phyloP scores from a whole-genome alignment of 2,797 vertebrate genomes.

The Fundulus diaphanus region DNA sequence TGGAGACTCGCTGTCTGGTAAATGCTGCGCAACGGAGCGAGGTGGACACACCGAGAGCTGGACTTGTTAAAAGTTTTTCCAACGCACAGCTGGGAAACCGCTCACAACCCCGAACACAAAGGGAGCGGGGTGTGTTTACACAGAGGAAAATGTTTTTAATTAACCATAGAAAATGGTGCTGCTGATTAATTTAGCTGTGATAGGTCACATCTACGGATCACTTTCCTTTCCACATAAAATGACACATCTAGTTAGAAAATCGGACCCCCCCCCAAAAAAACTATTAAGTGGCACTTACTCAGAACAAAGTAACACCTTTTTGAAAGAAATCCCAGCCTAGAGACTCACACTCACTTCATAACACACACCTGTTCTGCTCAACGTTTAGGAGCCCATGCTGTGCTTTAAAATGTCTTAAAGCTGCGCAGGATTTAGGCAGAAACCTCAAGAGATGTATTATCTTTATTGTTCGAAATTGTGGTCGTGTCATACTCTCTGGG shows the following conservation, averaged over 20 bases:
- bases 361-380: neutral
- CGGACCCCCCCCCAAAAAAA: neutral
- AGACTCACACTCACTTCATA: neutral
- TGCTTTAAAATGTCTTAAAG: neutral
- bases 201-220: neutral
- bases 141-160: neutral
- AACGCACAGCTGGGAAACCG: conserved; percentile 41
- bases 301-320: neutral
- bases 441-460: neutral
- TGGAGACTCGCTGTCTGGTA: conserved; percentile 8
- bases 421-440: neutral
- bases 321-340: neutral
- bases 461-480: too few species aligned
- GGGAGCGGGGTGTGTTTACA: neutral
- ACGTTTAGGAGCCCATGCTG: neutral
- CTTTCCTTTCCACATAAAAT: neutral
- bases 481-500: neutral
- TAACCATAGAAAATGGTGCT: neutral
- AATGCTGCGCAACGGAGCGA: conserved; percentile 6
- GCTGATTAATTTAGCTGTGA: neutral
- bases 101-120: conserved; percentile 21
- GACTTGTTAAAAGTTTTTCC: conserved; percentile 7
- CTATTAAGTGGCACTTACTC: neutral
- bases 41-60: conserved; percentile 7
- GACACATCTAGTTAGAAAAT: neutral